phyloP scores from a whole-genome alignment of 2,888 invertebrate species.

The Drosophila vallismaia region DNA sequence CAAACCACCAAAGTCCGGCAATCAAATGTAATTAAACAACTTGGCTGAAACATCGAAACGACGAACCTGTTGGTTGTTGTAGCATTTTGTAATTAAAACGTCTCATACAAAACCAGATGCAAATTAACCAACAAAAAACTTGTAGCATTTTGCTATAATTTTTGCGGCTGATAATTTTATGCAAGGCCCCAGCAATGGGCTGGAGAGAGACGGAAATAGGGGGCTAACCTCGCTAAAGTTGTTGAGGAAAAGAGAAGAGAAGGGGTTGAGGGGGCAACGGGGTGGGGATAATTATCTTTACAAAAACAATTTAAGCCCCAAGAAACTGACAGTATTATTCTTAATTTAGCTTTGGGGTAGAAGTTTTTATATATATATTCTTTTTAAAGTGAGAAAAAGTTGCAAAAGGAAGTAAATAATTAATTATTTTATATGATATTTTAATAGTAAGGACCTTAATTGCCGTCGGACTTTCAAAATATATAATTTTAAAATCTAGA shows the following conservation, averaged over 20 bases:
- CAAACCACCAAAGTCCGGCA: conserved; percentile 13
- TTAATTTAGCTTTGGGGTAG: neutral
- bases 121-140: conserved; percentile 42
- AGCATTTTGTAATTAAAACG: conserved; percentile 43
- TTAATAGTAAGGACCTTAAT: neutral
- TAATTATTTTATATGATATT: neutral
- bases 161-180: conserved; percentile 57
- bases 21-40: conserved; percentile 43
- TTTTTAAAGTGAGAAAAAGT: neutral
- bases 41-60: conserved; percentile 38
- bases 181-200: conserved; percentile 45
- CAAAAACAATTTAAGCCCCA: conserved; percentile 9
- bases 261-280: conserved; percentile 8
- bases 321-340: conserved; percentile 2
- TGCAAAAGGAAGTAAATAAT: neutral
- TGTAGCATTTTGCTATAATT: conserved; percentile 54
- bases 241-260: neutral
- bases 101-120: conserved; percentile 46
- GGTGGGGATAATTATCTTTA: conserved; percentile 21
- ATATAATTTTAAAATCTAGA: neutral
- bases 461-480: neutral
- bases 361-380: neutral
- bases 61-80: conserved; percentile 43
- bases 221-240: conserved; percentile 29
- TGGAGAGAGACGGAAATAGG: conserved; percentile 26